Conservation (phyloP, 2,888 invertebrate genomes). For the Augiades crinisus region DNA sequence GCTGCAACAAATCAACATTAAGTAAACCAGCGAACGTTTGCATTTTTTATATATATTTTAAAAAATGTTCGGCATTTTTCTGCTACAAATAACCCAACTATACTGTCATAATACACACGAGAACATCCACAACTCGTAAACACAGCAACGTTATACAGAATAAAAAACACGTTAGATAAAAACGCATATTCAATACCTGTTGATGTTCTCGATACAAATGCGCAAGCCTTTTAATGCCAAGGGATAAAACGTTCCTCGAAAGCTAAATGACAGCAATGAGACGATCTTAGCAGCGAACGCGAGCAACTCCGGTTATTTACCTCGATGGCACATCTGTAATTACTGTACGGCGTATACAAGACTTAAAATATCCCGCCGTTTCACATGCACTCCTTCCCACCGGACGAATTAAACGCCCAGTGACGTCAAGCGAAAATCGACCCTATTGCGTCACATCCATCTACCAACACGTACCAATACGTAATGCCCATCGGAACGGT, state of each 20-base stretch:
- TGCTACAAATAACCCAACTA: too few relatives aligned
- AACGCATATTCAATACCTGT: too few relatives aligned
- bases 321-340: conserved; percentile 72
- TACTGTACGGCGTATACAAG: conserved; percentile 64
- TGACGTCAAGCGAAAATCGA: conserved; percentile 47
- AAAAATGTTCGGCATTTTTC: too few relatives aligned
- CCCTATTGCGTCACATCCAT: conserved; percentile 39
- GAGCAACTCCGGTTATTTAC: conserved; percentile 58
- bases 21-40: too few relatives aligned
- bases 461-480: not conserved
- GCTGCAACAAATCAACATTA: too few relatives aligned
- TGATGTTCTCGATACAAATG: conserved; percentile 7
- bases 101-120: too few relatives aligned
- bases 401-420: conserved; percentile 46
- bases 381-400: conserved; percentile 52
- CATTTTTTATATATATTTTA: too few relatives aligned
- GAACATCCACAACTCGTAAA: too few relatives aligned
- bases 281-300: conserved; percentile 46
- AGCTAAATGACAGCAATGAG: conserved; percentile 64
- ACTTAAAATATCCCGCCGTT: conserved; percentile 66
- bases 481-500: conserved; percentile 5
- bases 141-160: too few relatives aligned
- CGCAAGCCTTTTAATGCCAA: conserved; percentile 9
- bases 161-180: too few relatives aligned
- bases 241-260: conserved; percentile 37